Evolutionary conservation across 2,888 invertebrate species (phyloP), one percentile per base, ranked within the genome.

Genomic region (Clivina fossor): DNA sequence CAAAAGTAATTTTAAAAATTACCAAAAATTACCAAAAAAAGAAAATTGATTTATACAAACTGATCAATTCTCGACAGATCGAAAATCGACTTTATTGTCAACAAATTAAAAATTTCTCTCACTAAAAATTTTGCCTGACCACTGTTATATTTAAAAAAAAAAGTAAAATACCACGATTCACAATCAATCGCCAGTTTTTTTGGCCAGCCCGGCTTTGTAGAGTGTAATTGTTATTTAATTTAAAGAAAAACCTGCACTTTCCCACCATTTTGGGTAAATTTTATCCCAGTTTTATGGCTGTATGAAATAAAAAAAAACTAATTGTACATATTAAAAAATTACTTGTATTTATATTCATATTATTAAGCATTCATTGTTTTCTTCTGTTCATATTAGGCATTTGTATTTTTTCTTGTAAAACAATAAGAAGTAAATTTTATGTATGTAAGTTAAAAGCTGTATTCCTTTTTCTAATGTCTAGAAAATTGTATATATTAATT

Each of bases 311-410:
- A 49, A 51, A 66, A 67, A 61, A 65, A 70, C 68, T 74, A 74
- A 73, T 72, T 77, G 77, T 78, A 78, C 71, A 77, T 77, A 73
- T 68, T 70, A 69, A n/a, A n/a, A n/a, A n/a, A 64, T 65, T 68
- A 76, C 71, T 74, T 76, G 76, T 76, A 76, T 76, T 73, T 76
- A n/a, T n/a, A 74, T 76, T 76, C 75, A 75, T 75, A 76, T 74
- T 75, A n/a, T n/a, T n/a, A n/a, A n/a, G 74, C 75, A 74, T 72
- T 72, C 72, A 75, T 74, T 69, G 32, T 63, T 65, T 66, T n/a
- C n/a, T n/a, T n/a, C 65, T 75, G 73, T 74, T 74, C 72, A 73
- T 72, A 71, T 74, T 74, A n/a, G n/a, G n/a, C 68, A 72, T 74
- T 76, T 76, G 72, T 73, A n/a, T 73, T 70, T 73, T 74, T 74